These are phyloP conservation scores for Lycopodina hypogea DNA, from an alignment of 37 sponge, comb jelly and placozoan genomes.

Conservation along the genomic window DNA sequence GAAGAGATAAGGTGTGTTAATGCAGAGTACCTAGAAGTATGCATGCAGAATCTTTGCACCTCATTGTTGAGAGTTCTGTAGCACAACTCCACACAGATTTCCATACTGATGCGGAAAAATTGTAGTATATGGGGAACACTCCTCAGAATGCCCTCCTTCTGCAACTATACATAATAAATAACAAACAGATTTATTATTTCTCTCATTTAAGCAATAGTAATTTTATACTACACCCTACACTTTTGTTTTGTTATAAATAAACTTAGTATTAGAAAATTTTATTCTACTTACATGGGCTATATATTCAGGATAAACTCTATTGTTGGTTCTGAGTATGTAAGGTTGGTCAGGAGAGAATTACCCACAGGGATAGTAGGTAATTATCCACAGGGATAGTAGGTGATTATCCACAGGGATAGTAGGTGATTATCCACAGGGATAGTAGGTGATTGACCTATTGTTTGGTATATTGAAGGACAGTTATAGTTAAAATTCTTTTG, in stretches of 20 bases:
- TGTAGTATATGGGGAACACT: conserved; percentile 86
- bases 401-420: too few species aligned
- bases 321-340: conserved; percentile 73
- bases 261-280: too few species aligned
- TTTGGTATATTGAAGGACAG: background rate
- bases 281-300: conserved; percentile 71
- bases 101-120: conserved; percentile 93
- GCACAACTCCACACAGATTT: conserved; percentile 98
- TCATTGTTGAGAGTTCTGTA: conserved; percentile 73
- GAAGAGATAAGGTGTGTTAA: too few species aligned
- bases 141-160: conserved; percentile 92
- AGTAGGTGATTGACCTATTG: conserved; percentile 85
- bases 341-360: conserved; percentile 89
- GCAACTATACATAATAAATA: conserved; percentile 46
- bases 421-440: conserved; percentile 94
- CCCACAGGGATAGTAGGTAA: too few species aligned
- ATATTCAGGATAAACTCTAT: conserved; percentile 85
- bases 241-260: too few species aligned
- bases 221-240: background rate
- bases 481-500: background rate
- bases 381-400: too few species aligned
- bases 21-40: too few species aligned
- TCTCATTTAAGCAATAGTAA: too few species aligned
- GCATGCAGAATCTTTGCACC: too few species aligned
- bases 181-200: background rate